Evolutionary conservation across 2,888 invertebrate species (phyloP).

Genomic region (Microplitis deprimator): DNA sequence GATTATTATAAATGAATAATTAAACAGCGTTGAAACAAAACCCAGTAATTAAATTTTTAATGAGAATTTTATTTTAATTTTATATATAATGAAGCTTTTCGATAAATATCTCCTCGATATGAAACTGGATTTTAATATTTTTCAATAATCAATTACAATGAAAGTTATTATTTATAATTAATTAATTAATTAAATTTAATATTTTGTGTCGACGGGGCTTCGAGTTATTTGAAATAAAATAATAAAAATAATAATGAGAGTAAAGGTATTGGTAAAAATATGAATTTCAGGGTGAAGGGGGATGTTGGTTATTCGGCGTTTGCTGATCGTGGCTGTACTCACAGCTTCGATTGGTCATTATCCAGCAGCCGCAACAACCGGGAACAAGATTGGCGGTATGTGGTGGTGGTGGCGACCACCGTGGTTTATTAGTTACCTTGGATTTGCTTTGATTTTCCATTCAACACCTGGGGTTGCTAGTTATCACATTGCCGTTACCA

Average conservation of each 20-base stretch:
- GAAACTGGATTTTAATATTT: not conserved
- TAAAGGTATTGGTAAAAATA: not conserved
- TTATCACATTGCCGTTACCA: conserved; percentile 44
- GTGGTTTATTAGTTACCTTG: conserved; percentile 59
- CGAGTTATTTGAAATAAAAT: no score
- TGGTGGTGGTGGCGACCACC: conserved; percentile 1
- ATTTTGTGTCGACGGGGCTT: no score
- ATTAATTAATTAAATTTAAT: no score
- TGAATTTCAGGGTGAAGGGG: conserved; percentile 64
- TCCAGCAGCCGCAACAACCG: conserved; percentile 48
- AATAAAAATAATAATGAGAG: not conserved
- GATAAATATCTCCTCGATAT: not conserved
- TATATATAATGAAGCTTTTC: not conserved
- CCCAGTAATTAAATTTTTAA: not conserved
- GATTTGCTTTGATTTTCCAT: conserved; percentile 53
- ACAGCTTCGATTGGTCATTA: conserved; percentile 61
- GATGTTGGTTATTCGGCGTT: conserved; percentile 70
- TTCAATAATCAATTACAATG: not conserved
- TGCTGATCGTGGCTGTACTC: conserved; percentile 70
- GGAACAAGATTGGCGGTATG: not conserved
- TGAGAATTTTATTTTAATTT: not conserved
- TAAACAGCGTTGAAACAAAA: not conserved
- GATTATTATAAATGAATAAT: not conserved
- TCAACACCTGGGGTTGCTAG: conserved; percentile 49
- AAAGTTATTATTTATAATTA: not conserved